A percentile compares a stretch with the other conserved stretches of the same genome.
These are phyloP conservation scores for Hipparchia sbordonii DNA, from an alignment of 2,888 invertebrate species.

Conservation along the genomic window DNA sequence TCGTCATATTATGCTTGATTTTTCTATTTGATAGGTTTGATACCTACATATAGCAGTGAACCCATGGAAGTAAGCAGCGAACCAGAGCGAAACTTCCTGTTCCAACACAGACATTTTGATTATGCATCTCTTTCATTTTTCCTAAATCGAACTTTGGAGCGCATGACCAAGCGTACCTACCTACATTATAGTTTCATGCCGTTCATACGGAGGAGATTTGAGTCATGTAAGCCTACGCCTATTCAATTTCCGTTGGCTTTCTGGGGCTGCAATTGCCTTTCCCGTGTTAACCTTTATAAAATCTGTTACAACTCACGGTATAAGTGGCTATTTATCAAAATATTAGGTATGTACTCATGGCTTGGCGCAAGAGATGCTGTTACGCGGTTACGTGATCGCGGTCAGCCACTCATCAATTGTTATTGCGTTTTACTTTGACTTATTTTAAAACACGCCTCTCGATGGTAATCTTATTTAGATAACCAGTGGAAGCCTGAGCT, in stretches of 20 bases:
- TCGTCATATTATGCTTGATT: no score
- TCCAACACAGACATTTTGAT: neutral
- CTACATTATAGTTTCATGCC: no score
- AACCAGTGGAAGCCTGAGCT: neutral
- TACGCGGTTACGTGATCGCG: conserved; percentile 48
- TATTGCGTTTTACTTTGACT: conserved; percentile 41
- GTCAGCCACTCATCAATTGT: conserved; percentile 51
- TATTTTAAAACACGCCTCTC: conserved; percentile 37
- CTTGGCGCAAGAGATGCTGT: conserved; percentile 31
- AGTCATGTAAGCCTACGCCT: no score
- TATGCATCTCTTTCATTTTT: no score
- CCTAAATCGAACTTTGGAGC: no score
- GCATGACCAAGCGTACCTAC: no score
- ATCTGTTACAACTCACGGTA: neutral
- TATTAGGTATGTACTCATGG: neutral
- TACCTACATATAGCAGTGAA: no score
- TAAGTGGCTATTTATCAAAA: conserved; percentile 13
- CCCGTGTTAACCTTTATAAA: neutral
- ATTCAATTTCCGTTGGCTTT: neutral
- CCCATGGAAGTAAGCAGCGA: no score
- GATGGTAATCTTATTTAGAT: neutral
- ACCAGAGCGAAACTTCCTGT: no score
- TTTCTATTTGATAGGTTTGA: no score
- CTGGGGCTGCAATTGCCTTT: neutral
- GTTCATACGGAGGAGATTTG: no score